A percentile compares a stretch with the other conserved stretches of the same genome.
Evolutionary conservation across 2,113 vertebrate genomes (phyloP).

Genomic region (Sinocyclocheilus maitianheensis): DNA sequence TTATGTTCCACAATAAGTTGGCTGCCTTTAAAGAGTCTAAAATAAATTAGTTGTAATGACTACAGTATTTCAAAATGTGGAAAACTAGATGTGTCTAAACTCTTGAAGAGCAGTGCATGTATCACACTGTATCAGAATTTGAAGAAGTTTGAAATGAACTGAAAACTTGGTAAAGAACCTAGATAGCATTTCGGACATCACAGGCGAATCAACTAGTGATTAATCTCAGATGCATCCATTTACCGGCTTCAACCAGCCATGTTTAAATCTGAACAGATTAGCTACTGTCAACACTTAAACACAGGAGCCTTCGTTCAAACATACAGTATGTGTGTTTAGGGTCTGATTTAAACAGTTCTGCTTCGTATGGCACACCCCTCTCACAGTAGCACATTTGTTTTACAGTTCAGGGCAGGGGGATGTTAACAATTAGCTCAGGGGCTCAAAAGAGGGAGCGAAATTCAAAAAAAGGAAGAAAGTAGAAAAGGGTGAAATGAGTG

Average conservation of each 20-base stretch:
- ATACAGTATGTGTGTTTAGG: not conserved
- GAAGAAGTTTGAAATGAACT: too few species aligned
- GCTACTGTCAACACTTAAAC: constrained; percentile 9
- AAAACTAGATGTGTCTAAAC: too few species aligned
- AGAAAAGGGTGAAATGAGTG: constrained; percentile 44
- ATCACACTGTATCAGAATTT: too few species aligned
- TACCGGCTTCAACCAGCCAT: not conserved
- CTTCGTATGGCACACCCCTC: constrained; percentile 51
- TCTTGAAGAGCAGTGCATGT: too few species aligned
- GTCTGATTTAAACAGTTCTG: constrained; percentile 28
- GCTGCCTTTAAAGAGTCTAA: too few species aligned
- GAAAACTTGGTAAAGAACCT: too few species aligned
- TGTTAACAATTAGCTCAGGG: constrained; percentile 84
- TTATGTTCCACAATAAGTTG: too few species aligned
- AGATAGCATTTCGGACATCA: too few species aligned
- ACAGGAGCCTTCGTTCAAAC: not conserved
- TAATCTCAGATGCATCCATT: too few species aligned
- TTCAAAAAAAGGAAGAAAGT: constrained; percentile 5
- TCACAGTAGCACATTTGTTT: constrained; percentile 68
- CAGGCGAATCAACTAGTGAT: too few species aligned
- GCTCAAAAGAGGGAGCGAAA: constrained; percentile 60
- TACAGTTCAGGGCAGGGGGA: constrained; percentile 66
- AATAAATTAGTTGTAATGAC: too few species aligned
- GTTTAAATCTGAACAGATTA: constrained; percentile 20
- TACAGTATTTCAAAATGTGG: too few species aligned